Evolutionary conservation across 2,113 vertebrate species (phyloP).

Genomic region (Podarcis cretensis): DNA sequence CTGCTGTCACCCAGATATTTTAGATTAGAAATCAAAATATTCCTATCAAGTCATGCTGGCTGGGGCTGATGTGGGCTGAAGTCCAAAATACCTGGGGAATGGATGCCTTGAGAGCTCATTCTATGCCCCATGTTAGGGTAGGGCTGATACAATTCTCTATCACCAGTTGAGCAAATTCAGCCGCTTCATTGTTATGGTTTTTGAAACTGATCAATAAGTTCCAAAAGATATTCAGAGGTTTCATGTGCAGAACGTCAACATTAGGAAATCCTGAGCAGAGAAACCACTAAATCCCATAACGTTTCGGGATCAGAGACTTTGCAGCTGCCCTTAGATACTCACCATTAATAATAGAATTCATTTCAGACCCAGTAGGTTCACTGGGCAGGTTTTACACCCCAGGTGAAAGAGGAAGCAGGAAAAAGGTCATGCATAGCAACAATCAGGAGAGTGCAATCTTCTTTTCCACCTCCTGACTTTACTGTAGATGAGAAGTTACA

Average conservation of each 20-base stretch:
- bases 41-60: no score
- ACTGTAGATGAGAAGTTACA: not conserved
- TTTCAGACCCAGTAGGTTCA: not conserved
- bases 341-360: rapidly evolving
- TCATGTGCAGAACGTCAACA: not conserved
- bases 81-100: no score
- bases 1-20: no score
- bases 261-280: not conserved
- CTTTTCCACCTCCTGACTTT: rapidly evolving
- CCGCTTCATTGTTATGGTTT: not conserved
- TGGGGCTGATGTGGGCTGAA: no score
- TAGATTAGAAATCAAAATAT: no score
- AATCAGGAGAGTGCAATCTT: rapidly evolving
- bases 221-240: not conserved
- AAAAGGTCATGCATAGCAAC: not conserved
- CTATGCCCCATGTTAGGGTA: not conserved
- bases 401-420: not conserved
- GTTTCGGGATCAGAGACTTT: not conserved
- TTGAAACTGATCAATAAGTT: no score
- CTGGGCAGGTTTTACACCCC: not conserved
- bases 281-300: not conserved
- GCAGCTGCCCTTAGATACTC: not conserved
- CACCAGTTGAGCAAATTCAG: not conserved
- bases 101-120: not conserved
- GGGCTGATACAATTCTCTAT: not conserved